Base-by-base conservation (phyloP, 2,888 invertebrate species). In the Andrena bucephala region DNA sequence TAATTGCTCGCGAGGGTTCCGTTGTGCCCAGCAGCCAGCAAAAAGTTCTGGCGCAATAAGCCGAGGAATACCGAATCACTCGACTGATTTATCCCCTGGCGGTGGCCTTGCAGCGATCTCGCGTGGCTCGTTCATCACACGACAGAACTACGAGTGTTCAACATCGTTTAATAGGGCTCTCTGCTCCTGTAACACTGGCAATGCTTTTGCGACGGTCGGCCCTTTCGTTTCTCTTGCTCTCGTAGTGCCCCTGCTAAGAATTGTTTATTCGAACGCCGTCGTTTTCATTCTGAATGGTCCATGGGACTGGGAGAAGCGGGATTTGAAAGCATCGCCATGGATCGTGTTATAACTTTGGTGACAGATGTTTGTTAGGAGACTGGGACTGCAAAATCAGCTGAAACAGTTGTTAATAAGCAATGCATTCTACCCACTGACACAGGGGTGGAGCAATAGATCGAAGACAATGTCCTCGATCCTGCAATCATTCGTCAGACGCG, bases 1-100 rank as follows among this genome's bases (percentile, higher is more conserved):
- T 70, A 76, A 80, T 76, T 76, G 60, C 27, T 57, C 66, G 59
- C 62, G 62, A 36, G 63, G 29, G 27, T 59, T 63, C 50, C 48
- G 31, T n/a, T 29, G 27, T 27, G 20, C 13, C 7, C 54, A 24
- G 54, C 6, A 5, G 33, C 13, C 27, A 7, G 33, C 16, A 31
- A 54, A 81, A 77, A 81, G 67, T n/a, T 13, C 4, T 33, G 31
- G 33, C 16, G 29, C 48, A 65, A 69, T 72, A 68, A 74, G 60
- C 48, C 65, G 33, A 24, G 57, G 52, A 73, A 77, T 71, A 82
- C 77, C 80, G 57, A 80, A 72, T 74, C 74, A 74, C 70, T 36
- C 24, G 73, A 54, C 63, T 59, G 76, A 84, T 79, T 74, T 71
- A 74, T 80, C 27, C 48, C 29, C 20, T 24, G 31, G 13, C 50